These are phyloP conservation scores for Drosophila pegasa DNA, from an alignment of 2,888 invertebrate species.

Conservation along the genomic window DNA sequence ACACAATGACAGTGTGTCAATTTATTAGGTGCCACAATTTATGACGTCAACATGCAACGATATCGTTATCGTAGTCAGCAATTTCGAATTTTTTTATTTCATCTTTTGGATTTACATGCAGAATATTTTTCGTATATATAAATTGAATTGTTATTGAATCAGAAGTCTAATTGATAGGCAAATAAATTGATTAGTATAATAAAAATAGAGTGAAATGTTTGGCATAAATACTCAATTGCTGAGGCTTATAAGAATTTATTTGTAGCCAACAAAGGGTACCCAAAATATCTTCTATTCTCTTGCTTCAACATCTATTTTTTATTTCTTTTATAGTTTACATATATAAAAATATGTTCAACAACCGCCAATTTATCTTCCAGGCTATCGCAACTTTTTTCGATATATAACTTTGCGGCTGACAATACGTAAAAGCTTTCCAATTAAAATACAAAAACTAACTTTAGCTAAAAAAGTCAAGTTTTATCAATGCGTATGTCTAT, in stretches of 20 bases:
- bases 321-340: too few relatives aligned
- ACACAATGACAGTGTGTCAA: constrained; percentile 80
- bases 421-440: too few relatives aligned
- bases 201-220: background rate
- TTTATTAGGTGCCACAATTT: constrained; percentile 80
- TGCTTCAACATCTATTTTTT: too few relatives aligned
- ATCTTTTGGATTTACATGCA: background rate
- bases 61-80: constrained; percentile 26
- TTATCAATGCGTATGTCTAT: constrained; percentile 12
- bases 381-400: too few relatives aligned
- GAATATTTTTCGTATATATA: constrained; percentile 4
- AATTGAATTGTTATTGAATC: constrained; percentile 9
- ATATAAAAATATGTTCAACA: too few relatives aligned
- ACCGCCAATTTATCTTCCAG: too few relatives aligned
- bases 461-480: background rate
- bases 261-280: background rate
- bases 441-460: background rate
- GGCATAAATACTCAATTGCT: background rate
- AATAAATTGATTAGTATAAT: background rate
- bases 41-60: constrained; percentile 51
- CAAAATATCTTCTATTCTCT: background rate
- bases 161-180: constrained; percentile 2
- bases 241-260: background rate
- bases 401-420: too few relatives aligned
- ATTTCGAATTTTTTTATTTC: background rate